Conservation (phyloP, 2,888 invertebrate genomes). For the Minunthozetes semirufus region DNA sequence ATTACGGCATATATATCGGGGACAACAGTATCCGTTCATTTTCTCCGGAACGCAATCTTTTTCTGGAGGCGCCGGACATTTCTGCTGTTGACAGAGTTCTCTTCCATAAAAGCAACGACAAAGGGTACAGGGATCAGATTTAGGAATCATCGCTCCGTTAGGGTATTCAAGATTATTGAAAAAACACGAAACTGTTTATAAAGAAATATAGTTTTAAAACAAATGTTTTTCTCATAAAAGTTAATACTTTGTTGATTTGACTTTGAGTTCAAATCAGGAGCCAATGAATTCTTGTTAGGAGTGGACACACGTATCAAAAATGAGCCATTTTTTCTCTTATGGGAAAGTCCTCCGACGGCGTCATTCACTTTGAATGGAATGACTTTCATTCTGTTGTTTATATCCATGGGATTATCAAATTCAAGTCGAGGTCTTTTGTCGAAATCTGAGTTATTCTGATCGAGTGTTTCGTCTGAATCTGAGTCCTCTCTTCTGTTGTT, state of each 20-base stretch:
- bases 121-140: conserved; percentile 53
- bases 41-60: conserved; percentile 64
- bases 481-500: conserved; percentile 1
- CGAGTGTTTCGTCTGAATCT: neutral
- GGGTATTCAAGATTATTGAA: conserved; percentile 40
- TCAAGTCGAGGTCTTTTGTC: conserved; percentile 21
- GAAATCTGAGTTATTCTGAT: neutral
- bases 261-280: neutral
- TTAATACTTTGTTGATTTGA: conserved; percentile 5
- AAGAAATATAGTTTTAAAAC: conserved; percentile 1
- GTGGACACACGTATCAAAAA: neutral
- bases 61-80: conserved; percentile 49
- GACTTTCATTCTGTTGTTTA: conserved; percentile 18
- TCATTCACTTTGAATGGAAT: conserved; percentile 25
- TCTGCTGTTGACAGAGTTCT: conserved; percentile 55
- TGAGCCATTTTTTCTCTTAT: conserved; percentile 2
- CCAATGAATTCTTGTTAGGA: neutral
- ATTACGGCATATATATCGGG: conserved; percentile 57
- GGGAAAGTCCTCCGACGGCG: neutral
- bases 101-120: conserved; percentile 58
- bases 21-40: conserved; percentile 68
- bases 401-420: neutral
- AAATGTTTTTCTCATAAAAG: no score
- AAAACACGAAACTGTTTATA: conserved; percentile 19
- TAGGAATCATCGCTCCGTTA: conserved; percentile 55